Conservation (phyloP, 2,888 invertebrate species). For the Chrysolina americana region DNA sequence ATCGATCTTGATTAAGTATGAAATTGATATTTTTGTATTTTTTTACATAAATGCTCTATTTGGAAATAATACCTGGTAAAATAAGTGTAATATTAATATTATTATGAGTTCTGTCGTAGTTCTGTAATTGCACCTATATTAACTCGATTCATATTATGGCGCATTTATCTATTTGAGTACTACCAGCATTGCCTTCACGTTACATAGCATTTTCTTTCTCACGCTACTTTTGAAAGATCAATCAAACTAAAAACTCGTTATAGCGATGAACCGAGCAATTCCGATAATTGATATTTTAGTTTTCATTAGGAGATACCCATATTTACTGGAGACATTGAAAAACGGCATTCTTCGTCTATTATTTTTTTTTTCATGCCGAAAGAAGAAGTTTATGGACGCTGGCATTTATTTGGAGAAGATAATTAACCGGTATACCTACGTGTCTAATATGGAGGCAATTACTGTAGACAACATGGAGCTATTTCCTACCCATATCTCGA, state of each 20-base stretch:
- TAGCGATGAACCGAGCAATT: constrained; percentile 28
- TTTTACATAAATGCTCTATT: no score
- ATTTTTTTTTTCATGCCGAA: constrained; percentile 35
- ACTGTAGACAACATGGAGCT: constrained; percentile 41
- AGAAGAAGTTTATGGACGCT: constrained; percentile 43
- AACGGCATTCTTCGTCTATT: constrained; percentile 37
- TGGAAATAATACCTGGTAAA: no score
- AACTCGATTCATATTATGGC: no score
- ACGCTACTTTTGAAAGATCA: constrained; percentile 18
- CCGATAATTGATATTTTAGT: constrained; percentile 43
- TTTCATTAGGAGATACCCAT: constrained; percentile 41
- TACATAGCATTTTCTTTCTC: constrained; percentile 1
- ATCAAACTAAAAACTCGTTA: constrained; percentile 23
- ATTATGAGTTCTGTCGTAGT: no score
- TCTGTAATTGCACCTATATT: no score
- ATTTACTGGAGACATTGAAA: constrained; percentile 29
- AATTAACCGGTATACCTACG: constrained; percentile 38
- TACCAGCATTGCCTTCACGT: neutral
- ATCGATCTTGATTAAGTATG: no score
- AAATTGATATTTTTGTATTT: no score
- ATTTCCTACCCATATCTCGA: constrained; percentile 38
- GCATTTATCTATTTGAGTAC: neutral
- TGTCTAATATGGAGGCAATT: constrained; percentile 47
- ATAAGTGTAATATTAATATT: no score
- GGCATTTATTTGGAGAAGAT: constrained; percentile 48